phyloP scores from a whole-genome alignment of 2,113 vertebrate genomes.

The Callocephalon fimbriatum region DNA sequence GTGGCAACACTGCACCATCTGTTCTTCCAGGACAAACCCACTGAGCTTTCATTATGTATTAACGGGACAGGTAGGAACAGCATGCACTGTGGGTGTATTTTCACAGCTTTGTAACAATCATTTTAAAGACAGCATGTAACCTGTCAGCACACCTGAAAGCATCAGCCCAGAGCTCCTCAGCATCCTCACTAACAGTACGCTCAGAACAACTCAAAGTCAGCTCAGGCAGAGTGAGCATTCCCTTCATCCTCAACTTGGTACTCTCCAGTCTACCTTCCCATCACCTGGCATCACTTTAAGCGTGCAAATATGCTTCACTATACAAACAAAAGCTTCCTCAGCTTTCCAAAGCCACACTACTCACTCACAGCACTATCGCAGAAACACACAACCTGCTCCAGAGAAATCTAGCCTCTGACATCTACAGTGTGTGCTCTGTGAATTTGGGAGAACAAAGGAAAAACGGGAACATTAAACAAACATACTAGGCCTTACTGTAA shows the following conservation, averaged over 20 bases:
- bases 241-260: not conserved
- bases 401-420: not conserved
- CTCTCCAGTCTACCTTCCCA: not conserved
- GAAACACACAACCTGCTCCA: not conserved
- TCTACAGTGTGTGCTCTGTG: too few species aligned
- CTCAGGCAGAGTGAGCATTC: not conserved
- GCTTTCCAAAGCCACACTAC: not conserved
- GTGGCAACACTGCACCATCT: conserved; percentile 50
- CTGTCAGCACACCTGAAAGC: not conserved
- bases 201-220: not conserved
- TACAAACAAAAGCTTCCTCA: not conserved
- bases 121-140: not conserved
- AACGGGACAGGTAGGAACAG: not conserved
- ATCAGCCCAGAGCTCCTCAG: not conserved
- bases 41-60: not conserved
- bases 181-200: not conserved
- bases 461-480: not conserved
- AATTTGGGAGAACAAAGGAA: not conserved
- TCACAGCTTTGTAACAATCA: not conserved
- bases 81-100: rapidly evolving
- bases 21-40: not conserved
- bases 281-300: not conserved
- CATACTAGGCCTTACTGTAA: not conserved
- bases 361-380: not conserved
- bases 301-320: not conserved